Conservation (phyloP, 2,113 vertebrate genomes). For the Psittacara wagleri region DNA sequence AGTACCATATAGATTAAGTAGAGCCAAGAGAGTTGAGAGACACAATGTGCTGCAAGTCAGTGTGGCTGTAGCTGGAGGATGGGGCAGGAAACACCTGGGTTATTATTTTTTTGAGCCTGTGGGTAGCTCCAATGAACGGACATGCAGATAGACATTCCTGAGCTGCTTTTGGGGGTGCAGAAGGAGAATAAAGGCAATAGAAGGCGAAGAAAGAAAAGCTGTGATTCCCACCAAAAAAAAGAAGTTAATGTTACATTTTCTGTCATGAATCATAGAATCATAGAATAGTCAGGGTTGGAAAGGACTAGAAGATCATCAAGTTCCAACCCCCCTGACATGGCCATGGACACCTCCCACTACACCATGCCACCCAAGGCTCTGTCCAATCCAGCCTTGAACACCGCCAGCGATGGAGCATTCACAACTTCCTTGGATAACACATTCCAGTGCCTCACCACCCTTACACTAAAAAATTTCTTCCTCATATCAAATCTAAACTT, state of each 20-base stretch:
- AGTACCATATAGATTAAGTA: rapidly evolving
- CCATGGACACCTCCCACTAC: no score
- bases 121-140: not conserved
- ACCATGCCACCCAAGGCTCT: no score
- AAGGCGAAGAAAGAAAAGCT: not conserved
- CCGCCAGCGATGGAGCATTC: no score
- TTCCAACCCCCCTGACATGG: no score
- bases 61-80: not conserved
- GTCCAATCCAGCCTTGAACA: no score
- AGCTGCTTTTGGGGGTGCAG: not conserved
- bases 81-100: not conserved
- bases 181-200: not conserved
- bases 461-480: no score
- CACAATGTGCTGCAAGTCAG: not conserved
- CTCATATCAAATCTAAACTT: no score
- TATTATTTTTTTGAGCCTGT: not conserved
- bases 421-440: no score
- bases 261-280: not conserved
- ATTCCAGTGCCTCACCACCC: no score
- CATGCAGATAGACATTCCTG: not conserved
- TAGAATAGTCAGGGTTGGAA: no score
- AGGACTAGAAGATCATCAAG: no score
- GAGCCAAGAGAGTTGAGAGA: rapidly evolving
- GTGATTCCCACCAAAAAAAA: not conserved
- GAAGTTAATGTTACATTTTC: not conserved